Base-by-base conservation (phyloP, 2,797 vertebrate genomes). In the Vireo griseus region DNA sequence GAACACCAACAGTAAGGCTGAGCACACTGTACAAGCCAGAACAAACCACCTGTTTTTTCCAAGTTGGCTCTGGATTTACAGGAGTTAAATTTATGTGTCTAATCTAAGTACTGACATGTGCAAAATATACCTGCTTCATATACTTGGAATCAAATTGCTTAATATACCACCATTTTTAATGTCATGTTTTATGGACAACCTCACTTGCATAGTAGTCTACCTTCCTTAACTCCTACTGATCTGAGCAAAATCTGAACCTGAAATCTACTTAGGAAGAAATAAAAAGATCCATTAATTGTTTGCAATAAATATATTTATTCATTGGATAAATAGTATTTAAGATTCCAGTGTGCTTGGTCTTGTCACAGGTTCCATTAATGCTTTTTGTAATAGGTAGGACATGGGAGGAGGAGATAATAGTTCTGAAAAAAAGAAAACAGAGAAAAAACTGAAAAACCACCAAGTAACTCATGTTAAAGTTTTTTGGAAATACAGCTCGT, bases 361-460 rank as follows among this genome's bases (percentile, higher is more conserved):
- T 55, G 8, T 61, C 48, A 37, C 17, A 33, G 16, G 13, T 81
- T 85, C 42, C 1, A 1, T 75, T 67, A 67, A 44, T 42, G 16
- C 8, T 29, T 80, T 69, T 68, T 59, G 6, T 47, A 63, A 59
- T 63, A 35, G 44, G 21, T 19, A 50, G 37, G 68, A 65, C 5
- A 61, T 55, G 45, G 16, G 47, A 80, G 11, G 17, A 72, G 7
- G 26, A 57, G 19, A 52, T 28, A 55, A 11, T 28, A 48, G 25
- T n/a, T 75, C 4, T 9, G 19, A 21, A 55, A 44, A 62, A 45
- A 40, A 26, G 2, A 1, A 29, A 59, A 17, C 3, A 24, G 10
- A 51, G 47, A 39, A 58, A 55, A 3, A 11, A 28, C 2, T 20
- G 4, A 13, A 22, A 51, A 63, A 48, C 0, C 0, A 1, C 7